phyloP scores from a whole-genome alignment of 2,888 invertebrate species.

The Papilio demoleus region DNA sequence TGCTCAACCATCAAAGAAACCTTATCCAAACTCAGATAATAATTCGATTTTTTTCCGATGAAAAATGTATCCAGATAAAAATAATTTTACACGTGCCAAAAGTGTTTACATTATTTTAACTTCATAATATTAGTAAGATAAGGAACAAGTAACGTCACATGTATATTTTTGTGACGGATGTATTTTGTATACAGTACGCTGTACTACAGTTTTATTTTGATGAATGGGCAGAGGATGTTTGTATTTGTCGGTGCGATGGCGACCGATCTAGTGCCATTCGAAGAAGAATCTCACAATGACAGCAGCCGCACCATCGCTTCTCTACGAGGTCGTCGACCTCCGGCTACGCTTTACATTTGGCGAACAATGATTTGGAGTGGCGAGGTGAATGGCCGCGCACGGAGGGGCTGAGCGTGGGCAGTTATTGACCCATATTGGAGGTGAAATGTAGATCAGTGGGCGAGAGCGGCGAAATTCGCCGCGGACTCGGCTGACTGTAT shows the following conservation, averaged over 20 bases:
- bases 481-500: slow-evolving; percentile 59
- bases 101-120: not conserved
- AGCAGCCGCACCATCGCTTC: slow-evolving; percentile 66
- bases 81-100: not conserved
- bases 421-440: slow-evolving; percentile 83
- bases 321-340: slow-evolving; percentile 68
- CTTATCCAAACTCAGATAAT: not conserved
- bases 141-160: slow-evolving; percentile 16
- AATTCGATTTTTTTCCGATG: not conserved
- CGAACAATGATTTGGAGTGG: slow-evolving; percentile 83
- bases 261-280: slow-evolving; percentile 77
- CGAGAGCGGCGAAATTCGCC: slow-evolving; percentile 82
- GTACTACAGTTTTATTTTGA: slow-evolving; percentile 37
- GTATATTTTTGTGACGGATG: not conserved
- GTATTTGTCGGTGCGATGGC: slow-evolving; percentile 61
- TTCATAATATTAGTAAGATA: not conserved
- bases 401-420: slow-evolving; percentile 83
- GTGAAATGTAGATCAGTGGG: slow-evolving; percentile 85
- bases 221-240: slow-evolving; percentile 66
- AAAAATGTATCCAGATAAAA: not conserved
- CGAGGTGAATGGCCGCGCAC: slow-evolving; percentile 81
- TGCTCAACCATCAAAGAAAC: not conserved
- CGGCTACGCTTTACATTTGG: slow-evolving; percentile 79
- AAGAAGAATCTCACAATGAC: slow-evolving; percentile 70
- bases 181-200: slow-evolving; percentile 14